phyloP scores from a whole-genome alignment of 2,797 vertebrate genomes.

The Coendou prehensilis region DNA sequence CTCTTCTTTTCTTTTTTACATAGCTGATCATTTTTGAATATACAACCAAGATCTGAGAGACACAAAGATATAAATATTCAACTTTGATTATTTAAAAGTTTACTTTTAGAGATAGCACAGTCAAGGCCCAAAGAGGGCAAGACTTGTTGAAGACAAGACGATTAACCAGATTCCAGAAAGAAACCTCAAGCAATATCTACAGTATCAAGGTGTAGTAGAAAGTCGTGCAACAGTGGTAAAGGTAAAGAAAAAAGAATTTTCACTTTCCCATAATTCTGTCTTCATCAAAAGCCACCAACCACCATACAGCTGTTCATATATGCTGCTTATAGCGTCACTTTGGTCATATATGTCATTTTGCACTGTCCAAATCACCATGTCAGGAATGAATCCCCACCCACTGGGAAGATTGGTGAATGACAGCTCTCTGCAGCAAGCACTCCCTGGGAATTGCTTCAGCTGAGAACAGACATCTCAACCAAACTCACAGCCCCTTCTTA shows the following conservation, averaged over 20 bases:
- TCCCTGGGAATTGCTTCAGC: background rate
- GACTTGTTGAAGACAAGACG: background rate
- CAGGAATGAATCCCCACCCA: background rate
- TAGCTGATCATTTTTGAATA: background rate
- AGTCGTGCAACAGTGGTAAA: background rate
- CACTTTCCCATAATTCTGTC: background rate
- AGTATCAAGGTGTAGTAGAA: background rate
- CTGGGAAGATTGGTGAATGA: background rate
- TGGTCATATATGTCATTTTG: background rate
- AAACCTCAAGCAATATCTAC: background rate
- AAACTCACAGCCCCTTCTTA: background rate
- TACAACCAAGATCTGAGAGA: background rate
- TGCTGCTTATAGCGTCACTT: background rate
- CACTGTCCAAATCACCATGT: background rate
- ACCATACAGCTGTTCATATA: background rate
- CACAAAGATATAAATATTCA: background rate
- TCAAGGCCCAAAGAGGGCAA: background rate
- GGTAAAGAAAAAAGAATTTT: slow-evolving; percentile 7
- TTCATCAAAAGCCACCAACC: background rate
- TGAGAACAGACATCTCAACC: background rate
- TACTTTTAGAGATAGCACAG: background rate
- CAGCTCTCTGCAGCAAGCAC: background rate
- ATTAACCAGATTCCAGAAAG: background rate
- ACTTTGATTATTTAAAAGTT: background rate
- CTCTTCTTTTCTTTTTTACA: background rate